Conservation (phyloP, 2,888 invertebrate genomes). For the Stenodera caucasica region DNA sequence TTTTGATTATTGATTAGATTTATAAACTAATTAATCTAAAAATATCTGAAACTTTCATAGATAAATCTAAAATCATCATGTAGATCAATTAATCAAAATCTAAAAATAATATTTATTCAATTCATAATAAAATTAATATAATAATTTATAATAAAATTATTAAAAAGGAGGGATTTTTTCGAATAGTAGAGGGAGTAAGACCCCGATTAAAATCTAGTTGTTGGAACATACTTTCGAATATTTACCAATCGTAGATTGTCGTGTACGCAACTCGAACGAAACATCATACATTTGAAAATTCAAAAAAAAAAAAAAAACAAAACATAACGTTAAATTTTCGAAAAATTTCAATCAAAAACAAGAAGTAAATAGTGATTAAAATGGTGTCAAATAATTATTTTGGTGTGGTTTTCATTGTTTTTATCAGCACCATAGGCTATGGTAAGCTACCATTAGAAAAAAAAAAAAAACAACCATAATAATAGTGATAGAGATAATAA, state of each 20-base stretch:
- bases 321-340: too few species aligned
- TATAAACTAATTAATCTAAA: too few species aligned
- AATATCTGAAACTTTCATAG: too few species aligned
- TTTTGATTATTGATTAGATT: too few species aligned
- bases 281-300: too few species aligned
- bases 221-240: background rate
- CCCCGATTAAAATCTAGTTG: slow-evolving; percentile 2
- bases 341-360: too few species aligned
- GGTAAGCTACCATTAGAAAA: background rate
- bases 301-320: too few species aligned
- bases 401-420: background rate
- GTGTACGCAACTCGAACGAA: background rate
- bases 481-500: background rate
- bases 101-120: too few species aligned
- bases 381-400: background rate
- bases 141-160: background rate
- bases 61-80: too few species aligned
- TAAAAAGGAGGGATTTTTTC: background rate
- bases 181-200: background rate
- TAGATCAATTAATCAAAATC: too few species aligned
- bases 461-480: background rate
- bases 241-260: background rate
- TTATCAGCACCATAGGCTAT: background rate
- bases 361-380: background rate
- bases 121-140: too few species aligned